Evolutionary conservation across 2,113 vertebrate species (phyloP).

Genomic region (Entomyzon cyanotis): DNA sequence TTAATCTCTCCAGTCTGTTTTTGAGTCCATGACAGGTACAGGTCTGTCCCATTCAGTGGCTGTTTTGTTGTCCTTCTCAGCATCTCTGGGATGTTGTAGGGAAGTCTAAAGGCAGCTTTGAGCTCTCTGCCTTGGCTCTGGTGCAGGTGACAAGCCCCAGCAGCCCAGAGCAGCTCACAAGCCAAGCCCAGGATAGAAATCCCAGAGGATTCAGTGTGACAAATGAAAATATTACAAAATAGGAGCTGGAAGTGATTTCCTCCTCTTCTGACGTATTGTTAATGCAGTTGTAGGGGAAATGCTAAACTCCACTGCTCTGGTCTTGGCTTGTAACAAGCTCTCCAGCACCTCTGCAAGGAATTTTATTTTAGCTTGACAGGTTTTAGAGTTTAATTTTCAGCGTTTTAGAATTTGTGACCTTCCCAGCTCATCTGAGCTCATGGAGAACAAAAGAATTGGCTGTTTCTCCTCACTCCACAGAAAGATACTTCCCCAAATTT

Average conservation of each 20-base stretch:
- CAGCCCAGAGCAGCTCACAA: neutral
- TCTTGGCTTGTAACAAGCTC: neutral
- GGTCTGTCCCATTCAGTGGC: neutral
- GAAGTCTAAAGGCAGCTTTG: neutral
- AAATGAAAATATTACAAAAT: neutral
- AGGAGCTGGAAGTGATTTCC: neutral
- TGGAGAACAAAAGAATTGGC: neutral
- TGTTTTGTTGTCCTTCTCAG: neutral
- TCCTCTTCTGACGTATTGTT: conserved; percentile 13
- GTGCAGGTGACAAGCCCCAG: neutral
- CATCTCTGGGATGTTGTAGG: neutral
- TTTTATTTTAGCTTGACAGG: conserved; percentile 9
- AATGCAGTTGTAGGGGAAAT: neutral
- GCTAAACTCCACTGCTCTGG: neutral
- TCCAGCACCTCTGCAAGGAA: neutral
- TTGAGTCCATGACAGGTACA: neutral
- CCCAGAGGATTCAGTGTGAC: neutral
- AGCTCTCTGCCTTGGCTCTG: neutral
- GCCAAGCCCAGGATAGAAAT: neutral
- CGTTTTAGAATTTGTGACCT: neutral
- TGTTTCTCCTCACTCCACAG: neutral
- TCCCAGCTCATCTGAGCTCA: neutral
- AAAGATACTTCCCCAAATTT: neutral
- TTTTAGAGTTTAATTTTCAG: conserved; percentile 29
- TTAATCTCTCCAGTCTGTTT: neutral